Conservation (phyloP, 1,140 invertebrate genomes). For the Cydia splendana region DNA sequence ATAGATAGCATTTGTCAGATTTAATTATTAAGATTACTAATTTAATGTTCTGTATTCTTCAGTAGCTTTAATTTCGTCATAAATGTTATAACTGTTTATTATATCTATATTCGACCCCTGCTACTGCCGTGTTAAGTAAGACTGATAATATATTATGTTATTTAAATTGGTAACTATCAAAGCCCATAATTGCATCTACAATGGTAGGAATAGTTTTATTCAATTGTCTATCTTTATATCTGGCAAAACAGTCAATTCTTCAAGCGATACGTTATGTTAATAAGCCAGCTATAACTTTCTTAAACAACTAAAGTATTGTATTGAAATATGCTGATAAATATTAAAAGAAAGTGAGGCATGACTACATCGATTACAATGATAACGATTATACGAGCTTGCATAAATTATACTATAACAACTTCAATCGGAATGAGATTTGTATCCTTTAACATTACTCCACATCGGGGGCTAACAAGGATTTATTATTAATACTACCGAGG, state of each 20-base stretch:
- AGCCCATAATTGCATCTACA: not conserved
- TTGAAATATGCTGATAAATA: no score
- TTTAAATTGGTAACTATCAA: not conserved
- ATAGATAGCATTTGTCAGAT: not conserved
- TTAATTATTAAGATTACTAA: not conserved
- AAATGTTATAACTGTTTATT: not conserved
- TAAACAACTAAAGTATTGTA: no score
- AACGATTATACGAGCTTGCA: no score
- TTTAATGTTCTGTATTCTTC: not conserved
- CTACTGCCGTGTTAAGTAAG: constrained; percentile 5
- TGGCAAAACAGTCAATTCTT: not conserved
- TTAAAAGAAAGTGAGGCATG: no score
- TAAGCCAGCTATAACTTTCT: no score
- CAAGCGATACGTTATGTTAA: not conserved
- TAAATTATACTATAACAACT: no score
- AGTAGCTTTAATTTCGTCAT: constrained; percentile 5
- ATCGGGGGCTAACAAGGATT: no score
- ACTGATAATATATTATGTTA: constrained; percentile 7
- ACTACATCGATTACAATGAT: no score
- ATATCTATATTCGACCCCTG: not conserved
- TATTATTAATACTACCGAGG: no score
- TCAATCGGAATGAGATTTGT: no score
- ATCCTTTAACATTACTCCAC: no score
- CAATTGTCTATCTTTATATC: not conserved
- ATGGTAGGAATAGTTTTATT: not conserved